These are phyloP conservation scores for Drosophila rubida DNA, from an alignment of 2,888 invertebrate species.

Conservation along the genomic window DNA sequence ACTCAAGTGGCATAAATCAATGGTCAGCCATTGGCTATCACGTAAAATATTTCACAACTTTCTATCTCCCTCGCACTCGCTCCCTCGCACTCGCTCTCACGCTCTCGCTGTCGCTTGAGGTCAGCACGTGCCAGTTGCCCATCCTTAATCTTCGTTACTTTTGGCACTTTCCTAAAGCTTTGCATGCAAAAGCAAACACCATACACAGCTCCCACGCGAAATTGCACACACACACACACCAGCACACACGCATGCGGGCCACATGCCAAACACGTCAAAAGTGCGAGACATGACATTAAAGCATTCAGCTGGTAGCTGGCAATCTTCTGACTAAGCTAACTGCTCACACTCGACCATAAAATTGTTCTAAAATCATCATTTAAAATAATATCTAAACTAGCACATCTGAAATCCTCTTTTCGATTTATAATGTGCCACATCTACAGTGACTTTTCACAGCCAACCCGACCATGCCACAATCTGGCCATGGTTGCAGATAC, in stretches of 20 bases:
- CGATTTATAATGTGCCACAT: not conserved
- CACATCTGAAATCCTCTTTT: too few species aligned
- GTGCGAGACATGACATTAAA: slow-evolving; percentile 32
- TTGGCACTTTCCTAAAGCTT: slow-evolving; percentile 79
- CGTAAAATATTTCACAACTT: slow-evolving; percentile 76
- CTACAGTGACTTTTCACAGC: not conserved
- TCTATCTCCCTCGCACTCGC: not conserved
- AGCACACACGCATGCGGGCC: slow-evolving; percentile 14
- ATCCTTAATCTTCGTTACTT: slow-evolving; percentile 81
- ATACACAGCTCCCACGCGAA: slow-evolving; percentile 19
- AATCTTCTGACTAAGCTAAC: too few species aligned
- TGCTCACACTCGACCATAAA: too few species aligned
- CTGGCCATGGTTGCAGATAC: not conserved
- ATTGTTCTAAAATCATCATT: too few species aligned
- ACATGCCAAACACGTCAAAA: slow-evolving; percentile 55
- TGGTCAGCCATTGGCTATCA: slow-evolving; percentile 72
- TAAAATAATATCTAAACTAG: too few species aligned
- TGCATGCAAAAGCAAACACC: slow-evolving; percentile 74
- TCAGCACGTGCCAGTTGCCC: slow-evolving; percentile 74
- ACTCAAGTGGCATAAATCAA: slow-evolving; percentile 78
- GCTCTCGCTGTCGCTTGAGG: slow-evolving; percentile 43
- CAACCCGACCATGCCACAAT: not conserved
- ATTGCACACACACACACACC: slow-evolving; percentile 3
- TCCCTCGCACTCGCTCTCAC: not conserved
- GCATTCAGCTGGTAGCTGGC: not conserved